Percentiles rank a stretch among this genome's conserved stretches.
Conservation (phyloP, 2,797 vertebrate genomes). For the Fratercula arctica region DNA sequence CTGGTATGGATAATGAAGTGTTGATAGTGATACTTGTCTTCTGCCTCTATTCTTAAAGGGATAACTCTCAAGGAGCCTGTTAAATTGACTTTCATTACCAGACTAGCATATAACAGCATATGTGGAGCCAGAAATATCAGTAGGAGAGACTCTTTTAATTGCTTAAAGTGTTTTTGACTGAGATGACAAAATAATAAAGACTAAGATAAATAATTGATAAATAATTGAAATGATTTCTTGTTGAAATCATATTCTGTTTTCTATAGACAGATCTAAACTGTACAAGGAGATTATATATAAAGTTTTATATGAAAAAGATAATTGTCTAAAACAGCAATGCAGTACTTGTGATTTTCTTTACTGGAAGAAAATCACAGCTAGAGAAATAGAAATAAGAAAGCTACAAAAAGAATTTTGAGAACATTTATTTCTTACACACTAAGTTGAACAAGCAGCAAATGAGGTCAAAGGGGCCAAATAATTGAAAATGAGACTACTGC, state of each 20-base stretch:
- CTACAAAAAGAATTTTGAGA: neutral
- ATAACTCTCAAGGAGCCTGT: neutral
- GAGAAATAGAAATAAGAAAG: neutral
- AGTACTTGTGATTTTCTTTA: neutral
- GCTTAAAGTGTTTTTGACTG: neutral
- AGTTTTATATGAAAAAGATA: neutral
- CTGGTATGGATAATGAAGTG: rapidly evolving
- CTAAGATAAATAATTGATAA: neutral
- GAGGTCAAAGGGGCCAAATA: constrained; percentile 24
- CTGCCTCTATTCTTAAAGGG: neutral
- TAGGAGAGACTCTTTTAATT: neutral
- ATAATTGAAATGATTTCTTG: neutral
- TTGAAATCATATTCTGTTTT: neutral
- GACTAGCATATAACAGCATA: neutral
- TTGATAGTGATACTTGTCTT: neutral
- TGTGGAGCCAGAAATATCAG: neutral
- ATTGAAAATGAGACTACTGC: constrained; percentile 23
- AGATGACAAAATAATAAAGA: neutral
- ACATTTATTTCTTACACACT: neutral
- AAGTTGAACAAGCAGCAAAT: constrained; percentile 28
- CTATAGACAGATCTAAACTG: neutral
- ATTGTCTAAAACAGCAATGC: neutral
- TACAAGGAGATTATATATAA: neutral
- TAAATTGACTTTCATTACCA: neutral
- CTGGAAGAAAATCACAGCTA: neutral